phyloP scores from a whole-genome alignment of 2,113 vertebrate genomes.

The Aspiorhynchus laticeps region DNA sequence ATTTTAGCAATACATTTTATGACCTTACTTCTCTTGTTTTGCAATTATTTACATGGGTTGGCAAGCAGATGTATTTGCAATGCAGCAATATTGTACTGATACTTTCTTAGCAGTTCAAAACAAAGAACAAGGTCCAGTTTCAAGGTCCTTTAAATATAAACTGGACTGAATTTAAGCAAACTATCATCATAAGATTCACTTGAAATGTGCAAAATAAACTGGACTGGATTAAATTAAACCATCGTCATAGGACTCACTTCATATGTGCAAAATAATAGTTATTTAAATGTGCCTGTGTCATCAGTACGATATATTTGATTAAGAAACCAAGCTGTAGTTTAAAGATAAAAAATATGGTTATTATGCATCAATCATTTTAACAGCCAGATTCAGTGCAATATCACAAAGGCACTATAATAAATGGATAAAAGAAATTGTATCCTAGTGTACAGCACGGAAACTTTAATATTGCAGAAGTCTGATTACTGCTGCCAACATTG shows the following conservation, averaged over 20 bases:
- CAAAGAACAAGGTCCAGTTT: background rate
- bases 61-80: background rate
- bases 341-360: background rate
- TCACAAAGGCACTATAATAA: background rate
- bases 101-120: background rate
- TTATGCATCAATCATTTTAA: background rate
- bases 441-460: background rate
- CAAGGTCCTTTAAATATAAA: background rate
- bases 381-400: background rate
- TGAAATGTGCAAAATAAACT: background rate
- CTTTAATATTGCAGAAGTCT: background rate
- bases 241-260: background rate
- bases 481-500: background rate
- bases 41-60: background rate
- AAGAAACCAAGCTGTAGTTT: background rate
- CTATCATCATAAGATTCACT: too few species aligned
- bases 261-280: background rate
- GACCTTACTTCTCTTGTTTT: background rate
- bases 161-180: background rate
- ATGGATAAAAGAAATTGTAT: background rate
- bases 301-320: background rate
- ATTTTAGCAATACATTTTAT: background rate
- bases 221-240: background rate
- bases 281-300: background rate
- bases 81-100: background rate